phyloP scores from a whole-genome alignment of 2,888 invertebrate genomes.

The Morinoia aosen region DNA sequence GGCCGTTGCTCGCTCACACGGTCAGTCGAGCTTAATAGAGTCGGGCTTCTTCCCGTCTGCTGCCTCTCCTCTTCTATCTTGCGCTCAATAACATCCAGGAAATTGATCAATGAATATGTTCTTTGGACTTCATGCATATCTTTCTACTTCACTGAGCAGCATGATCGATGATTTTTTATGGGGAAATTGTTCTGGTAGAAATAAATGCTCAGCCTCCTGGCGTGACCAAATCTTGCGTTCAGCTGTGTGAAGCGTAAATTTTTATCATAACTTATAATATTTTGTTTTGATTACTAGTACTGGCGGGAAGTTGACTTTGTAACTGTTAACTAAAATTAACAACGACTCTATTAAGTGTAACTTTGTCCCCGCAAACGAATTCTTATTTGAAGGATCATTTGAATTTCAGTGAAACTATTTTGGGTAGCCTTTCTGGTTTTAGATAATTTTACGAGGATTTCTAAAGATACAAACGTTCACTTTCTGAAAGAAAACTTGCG shows the following conservation, averaged over 20 bases:
- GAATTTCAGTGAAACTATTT: too few relatives aligned
- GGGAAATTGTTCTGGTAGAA: neutral
- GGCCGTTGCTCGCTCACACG: neutral
- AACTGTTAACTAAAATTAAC: neutral
- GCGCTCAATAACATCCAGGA: neutral
- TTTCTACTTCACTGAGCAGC: neutral
- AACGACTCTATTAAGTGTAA: too few relatives aligned
- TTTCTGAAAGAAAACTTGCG: neutral
- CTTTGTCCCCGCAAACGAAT: too few relatives aligned
- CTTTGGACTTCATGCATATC: neutral
- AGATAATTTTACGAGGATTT: neutral
- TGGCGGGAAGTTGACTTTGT: neutral
- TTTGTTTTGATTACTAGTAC: neutral
- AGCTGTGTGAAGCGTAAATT: neutral
- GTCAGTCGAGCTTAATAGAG: neutral
- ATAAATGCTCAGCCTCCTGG: neutral
- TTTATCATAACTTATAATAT: neutral
- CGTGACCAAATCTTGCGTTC: neutral
- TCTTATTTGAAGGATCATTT: too few relatives aligned
- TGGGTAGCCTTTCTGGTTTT: too few relatives aligned
- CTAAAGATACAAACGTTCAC: neutral
- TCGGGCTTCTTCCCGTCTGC: neutral
- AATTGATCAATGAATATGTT: neutral
- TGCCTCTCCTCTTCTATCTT: neutral
- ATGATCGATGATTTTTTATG: neutral